Base-by-base conservation (phyloP, 2,888 invertebrate genomes). In the Nebria brevicollis region DNA sequence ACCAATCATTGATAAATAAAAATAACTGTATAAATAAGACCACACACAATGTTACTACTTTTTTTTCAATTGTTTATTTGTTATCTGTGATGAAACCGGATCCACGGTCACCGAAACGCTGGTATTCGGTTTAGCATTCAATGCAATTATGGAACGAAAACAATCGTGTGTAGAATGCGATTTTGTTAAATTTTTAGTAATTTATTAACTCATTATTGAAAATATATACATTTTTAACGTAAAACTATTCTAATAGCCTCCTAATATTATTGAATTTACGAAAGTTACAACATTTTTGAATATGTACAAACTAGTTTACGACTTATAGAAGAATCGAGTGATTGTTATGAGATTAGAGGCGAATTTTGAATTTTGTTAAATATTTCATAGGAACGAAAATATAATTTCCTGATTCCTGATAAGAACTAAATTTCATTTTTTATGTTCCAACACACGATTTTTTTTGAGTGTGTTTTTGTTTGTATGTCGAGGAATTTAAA, bases 401-500 rank as follows among this genome's bases (percentile, higher is more conserved):
- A 72, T n/a, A 72, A 26, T 72, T 72, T 25, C 72, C 34, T 72
- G 54, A 54, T 74, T 25, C 72, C 34, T 26, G 54, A 54, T 74
- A 74, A 74, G 64, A 13, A n/a, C 42, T 25, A 74, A 74, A 10
- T 41, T 20, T 20, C 20, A 1, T 20, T 64, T 41, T 74, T 25
- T 25, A 54, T 42, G 20, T 54, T 54, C 8, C 7, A 54, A 54
- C 54, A 54, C 8, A 54, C 4, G 54, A 54, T 54, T 11, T 8
- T 54, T 54, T 54, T 20, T 20, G 20, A 13, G 54, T 54, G 13
- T 54, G 43, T 43, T 43, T 43, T 8, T 3, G 54, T 54, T 54
- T 54, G 54, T 70, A 11, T 70, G 70, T 26, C 25, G 70, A 70
- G 25, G 70, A 70, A 70, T 70, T 70, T 34, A 70, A 70, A 70